A percentile compares a stretch with the other conserved stretches of the same genome.
phyloP scores from a whole-genome alignment of 2,888 invertebrate species.

The Cryptus viduatorius region DNA sequence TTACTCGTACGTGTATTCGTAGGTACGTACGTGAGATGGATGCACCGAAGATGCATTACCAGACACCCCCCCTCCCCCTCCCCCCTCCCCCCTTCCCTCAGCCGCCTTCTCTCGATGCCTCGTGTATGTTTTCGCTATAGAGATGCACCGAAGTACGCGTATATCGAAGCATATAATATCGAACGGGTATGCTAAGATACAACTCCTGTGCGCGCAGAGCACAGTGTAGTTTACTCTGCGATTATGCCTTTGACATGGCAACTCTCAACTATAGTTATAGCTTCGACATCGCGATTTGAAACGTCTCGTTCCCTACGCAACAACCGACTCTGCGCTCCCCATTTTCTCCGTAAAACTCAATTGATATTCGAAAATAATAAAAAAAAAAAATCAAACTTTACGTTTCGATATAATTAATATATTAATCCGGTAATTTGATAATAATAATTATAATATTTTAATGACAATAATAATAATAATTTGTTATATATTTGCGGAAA shows the following conservation, averaged over 20 bases:
- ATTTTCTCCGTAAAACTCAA: too few relatives aligned
- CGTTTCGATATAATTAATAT: too few relatives aligned
- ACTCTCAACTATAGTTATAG: conserved; percentile 21
- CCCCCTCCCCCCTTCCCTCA: too few relatives aligned
- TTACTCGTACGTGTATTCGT: conserved; percentile 43
- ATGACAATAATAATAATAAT: too few relatives aligned
- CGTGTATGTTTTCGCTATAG: conserved; percentile 4
- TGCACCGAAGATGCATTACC: conserved; percentile 48
- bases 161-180: conserved; percentile 27
- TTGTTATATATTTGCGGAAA: too few relatives aligned
- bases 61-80: neutral
- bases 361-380: too few relatives aligned
- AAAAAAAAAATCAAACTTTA: too few relatives aligned
- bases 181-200: conserved; percentile 28
- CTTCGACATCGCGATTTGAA: conserved; percentile 27
- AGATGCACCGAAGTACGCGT: conserved; percentile 27
- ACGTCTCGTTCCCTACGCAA: conserved; percentile 8
- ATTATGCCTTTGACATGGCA: conserved; percentile 47
- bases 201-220: conserved; percentile 1
- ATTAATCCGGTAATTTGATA: too few relatives aligned
- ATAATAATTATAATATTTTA: too few relatives aligned
- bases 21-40: conserved; percentile 45
- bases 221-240: neutral
- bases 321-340: neutral
- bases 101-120: neutral